Base-by-base conservation (phyloP, 2,113 vertebrate species). In the Cottus gobio region DNA sequence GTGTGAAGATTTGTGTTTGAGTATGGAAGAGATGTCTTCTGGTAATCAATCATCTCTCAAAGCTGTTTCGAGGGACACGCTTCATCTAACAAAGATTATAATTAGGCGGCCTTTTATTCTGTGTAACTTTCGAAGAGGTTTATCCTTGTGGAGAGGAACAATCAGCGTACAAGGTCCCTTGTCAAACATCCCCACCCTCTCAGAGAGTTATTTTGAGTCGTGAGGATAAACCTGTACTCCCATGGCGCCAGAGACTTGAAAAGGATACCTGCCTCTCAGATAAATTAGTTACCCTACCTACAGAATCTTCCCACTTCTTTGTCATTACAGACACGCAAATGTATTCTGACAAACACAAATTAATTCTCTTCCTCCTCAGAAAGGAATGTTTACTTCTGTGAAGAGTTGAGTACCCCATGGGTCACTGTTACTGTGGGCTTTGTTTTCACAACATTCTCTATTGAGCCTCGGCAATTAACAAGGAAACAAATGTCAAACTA, bases 51-150 rank as follows among this genome's bases (percentile, higher is more conserved):
- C 89, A 87, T 87, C 68, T 73, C 68, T 84, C 56, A 71, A 12
- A 26, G 44, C 54, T 63, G 79, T 74, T 84, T 75, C 34, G 22
- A 77, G 82, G 76, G 84, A 87, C 83, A 78, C 22, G 72, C 83
- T 84, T 84, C 83, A 61, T 85, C 84, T 85, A 83, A 89, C 87
- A 87, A 82, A 84, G 80, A 84, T 86, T 84, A 77, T 90, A 90
- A 91, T 91, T 85, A 90, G 89, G 62, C 46, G 3, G 64, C 42
- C 71, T 89, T 84, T 87, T 73, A 86, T 85, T 85, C 44, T n/a
- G 60, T 80, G 77, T 54, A 85, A 79, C 48, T 85, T 87, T 86
- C 48, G 50, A 52, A 64, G 70, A 85, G 82, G 76, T 81, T 85
- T 87, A 89, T 90, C 85, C 82, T 86, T 81, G 73, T 78, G 76